Percentiles rank a stretch among this genome's conserved stretches.
phyloP scores from a whole-genome alignment of 2,797 vertebrate genomes.

The Taeniopygia guttata region DNA sequence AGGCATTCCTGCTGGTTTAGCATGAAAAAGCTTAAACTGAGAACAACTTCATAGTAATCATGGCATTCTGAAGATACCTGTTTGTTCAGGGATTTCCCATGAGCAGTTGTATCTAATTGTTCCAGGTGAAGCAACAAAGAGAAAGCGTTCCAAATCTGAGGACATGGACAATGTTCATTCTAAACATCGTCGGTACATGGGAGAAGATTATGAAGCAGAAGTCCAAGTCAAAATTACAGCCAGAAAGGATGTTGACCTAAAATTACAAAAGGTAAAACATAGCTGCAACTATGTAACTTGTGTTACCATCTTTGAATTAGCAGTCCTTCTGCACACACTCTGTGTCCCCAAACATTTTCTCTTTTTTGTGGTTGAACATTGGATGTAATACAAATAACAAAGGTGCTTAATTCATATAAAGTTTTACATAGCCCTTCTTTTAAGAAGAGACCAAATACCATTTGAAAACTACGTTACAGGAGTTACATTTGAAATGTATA shows the following conservation, averaged over 20 bases:
- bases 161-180: constrained; percentile 76
- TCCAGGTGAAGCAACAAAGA: constrained; percentile 74
- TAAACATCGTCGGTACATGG: constrained; percentile 77
- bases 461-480: neutral
- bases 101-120: neutral
- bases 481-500: neutral
- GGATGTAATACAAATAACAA: neutral
- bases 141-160: constrained; percentile 82
- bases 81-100: neutral
- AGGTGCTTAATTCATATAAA: neutral
- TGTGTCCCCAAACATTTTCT: neutral
- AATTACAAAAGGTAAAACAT: constrained; percentile 86
- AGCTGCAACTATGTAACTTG: neutral
- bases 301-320: neutral
- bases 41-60: neutral
- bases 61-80: neutral
- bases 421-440: neutral
- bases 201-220: constrained; percentile 90
- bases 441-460: neutral
- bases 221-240: constrained; percentile 93
- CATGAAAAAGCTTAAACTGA: neutral
- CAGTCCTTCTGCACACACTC: neutral
- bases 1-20: neutral
- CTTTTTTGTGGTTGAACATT: neutral
- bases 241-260: constrained; percentile 82